Evolutionary conservation across 2,888 invertebrate species (phyloP).

Genomic region (Bombylius discolor): DNA sequence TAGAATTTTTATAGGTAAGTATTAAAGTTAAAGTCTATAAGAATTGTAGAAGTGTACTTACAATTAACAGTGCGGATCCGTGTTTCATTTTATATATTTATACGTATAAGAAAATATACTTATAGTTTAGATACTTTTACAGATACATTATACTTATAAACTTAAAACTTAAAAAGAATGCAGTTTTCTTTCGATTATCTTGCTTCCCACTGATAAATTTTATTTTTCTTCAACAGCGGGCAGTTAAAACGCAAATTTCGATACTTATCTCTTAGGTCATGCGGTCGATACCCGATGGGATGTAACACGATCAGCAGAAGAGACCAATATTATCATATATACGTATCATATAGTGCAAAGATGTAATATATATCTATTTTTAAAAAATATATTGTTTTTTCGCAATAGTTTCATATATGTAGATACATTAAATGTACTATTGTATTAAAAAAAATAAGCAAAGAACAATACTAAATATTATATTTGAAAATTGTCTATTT

Average conservation of each 20-base stretch:
- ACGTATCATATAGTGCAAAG: too few relatives aligned
- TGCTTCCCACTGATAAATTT: slow-evolving; percentile 11
- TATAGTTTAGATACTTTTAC: slow-evolving; percentile 1
- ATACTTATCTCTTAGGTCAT: slow-evolving; percentile 13
- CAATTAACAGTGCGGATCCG: neutral
- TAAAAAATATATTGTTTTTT: too few relatives aligned
- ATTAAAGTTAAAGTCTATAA: neutral
- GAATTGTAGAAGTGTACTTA: neutral
- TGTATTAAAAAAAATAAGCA: too few relatives aligned
- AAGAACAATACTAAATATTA: too few relatives aligned
- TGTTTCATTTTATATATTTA: neutral
- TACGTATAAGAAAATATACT: neutral
- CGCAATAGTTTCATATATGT: too few relatives aligned
- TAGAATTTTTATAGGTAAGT: neutral
- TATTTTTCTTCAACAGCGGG: slow-evolving; percentile 6
- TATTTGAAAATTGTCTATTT: too few relatives aligned
- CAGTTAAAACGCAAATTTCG: slow-evolving; percentile 13
- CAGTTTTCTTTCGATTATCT: slow-evolving; percentile 9
- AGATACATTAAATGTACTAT: too few relatives aligned
- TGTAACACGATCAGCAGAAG: slow-evolving; percentile 9
- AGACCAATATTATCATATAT: neutral
- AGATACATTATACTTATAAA: neutral
- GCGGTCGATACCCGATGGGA: slow-evolving; percentile 14
- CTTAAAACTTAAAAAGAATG: neutral
- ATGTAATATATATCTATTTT: too few relatives aligned